Percentiles rank a stretch among this genome's conserved stretches.
These are phyloP conservation scores for Brachionichthys hirsutus DNA, from an alignment of 2,113 vertebrate genomes.

Conservation along the genomic window DNA sequence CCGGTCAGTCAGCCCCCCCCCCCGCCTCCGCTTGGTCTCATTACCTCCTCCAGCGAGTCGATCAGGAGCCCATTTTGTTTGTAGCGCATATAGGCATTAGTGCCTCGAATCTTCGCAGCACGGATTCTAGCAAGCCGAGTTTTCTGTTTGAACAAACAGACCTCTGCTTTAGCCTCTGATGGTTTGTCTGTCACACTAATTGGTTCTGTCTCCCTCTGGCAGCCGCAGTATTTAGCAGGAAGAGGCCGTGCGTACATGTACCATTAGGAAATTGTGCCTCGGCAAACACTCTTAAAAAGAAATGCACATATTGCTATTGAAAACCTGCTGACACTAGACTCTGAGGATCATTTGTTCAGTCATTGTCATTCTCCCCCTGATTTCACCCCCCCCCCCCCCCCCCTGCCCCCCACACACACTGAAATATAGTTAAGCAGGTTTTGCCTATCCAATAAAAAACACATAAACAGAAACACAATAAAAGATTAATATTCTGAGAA, in stretches of 20 bases:
- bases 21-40: slow-evolving; percentile 55
- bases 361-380: slow-evolving; percentile 50
- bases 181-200: slow-evolving; percentile 60
- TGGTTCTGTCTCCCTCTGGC: slow-evolving; percentile 56
- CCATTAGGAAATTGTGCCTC: slow-evolving; percentile 52
- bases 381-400: slow-evolving; percentile 30
- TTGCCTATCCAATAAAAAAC: slow-evolving; percentile 41
- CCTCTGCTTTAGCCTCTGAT: slow-evolving; percentile 74
- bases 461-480: slow-evolving; percentile 58
- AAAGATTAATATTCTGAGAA: slow-evolving; percentile 63
- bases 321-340: slow-evolving; percentile 67
- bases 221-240: slow-evolving; percentile 55
- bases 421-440: slow-evolving; percentile 58
- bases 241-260: slow-evolving; percentile 49
- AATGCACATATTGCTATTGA: slow-evolving; percentile 55
- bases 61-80: slow-evolving; percentile 94
- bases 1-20: slow-evolving; percentile 58
- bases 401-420: too few relatives aligned
- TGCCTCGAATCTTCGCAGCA: slow-evolving; percentile 91
- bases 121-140: slow-evolving; percentile 93
- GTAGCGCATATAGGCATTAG: slow-evolving; percentile 97
- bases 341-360: slow-evolving; percentile 63
- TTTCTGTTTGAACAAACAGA: slow-evolving; percentile 90
- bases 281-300: slow-evolving; percentile 60
- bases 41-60: slow-evolving; percentile 90